phyloP scores from a whole-genome alignment of 53 echinoderm and acorn worm genomes.

The Arbacia lixula region DNA sequence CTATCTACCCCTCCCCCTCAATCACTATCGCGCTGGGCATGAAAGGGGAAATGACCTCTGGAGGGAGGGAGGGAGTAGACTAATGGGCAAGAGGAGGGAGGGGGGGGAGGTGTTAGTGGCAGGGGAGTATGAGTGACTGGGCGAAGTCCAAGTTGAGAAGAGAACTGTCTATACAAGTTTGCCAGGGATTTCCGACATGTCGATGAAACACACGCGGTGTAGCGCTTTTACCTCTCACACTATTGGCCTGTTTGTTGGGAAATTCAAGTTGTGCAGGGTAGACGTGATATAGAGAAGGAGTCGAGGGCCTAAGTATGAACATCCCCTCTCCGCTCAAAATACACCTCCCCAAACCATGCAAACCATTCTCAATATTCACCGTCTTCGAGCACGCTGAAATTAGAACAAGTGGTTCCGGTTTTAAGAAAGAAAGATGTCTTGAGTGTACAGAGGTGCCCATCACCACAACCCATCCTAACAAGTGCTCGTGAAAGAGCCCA shows the following conservation, averaged over 20 bases:
- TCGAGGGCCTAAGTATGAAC: slow-evolving; percentile 20
- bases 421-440: no score
- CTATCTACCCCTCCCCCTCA: not conserved
- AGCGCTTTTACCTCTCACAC: not conserved
- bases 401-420: not conserved
- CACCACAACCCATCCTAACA: no score
- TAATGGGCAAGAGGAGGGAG: not conserved
- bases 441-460: no score
- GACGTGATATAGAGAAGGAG: no score
- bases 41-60: not conserved
- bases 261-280: slow-evolving; percentile 6
- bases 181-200: slow-evolving; percentile 49
- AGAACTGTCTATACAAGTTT: slow-evolving; percentile 56
- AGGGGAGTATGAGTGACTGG: slow-evolving; percentile 35
- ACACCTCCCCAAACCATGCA: slow-evolving; percentile 1
- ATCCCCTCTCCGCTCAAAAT: slow-evolving; percentile 30
- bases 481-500: no score
- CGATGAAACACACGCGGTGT: slow-evolving; percentile 34
- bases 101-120: not conserved
- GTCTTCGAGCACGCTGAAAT: not conserved
- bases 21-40: not conserved
- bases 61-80: slow-evolving; percentile 36
- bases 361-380: not conserved
- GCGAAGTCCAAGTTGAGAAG: slow-evolving; percentile 27
- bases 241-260: no score